A percentile compares a stretch with the other conserved stretches of the same genome.
Conservation (phyloP, 2,888 invertebrate species). For the Maniola hyperantus region DNA sequence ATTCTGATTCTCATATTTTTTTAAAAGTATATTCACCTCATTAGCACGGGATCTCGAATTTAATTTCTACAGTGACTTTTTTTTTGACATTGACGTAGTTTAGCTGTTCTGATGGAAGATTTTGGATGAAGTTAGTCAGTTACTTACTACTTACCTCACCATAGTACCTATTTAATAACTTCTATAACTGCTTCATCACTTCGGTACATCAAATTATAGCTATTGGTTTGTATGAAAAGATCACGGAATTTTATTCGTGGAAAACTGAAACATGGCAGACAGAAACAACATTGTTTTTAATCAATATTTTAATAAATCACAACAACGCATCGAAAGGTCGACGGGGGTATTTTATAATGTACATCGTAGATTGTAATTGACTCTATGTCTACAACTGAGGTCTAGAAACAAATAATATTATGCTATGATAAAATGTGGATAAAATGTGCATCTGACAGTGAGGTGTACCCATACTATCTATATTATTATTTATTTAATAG, state of each 20-base stretch:
- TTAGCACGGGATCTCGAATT: too few species aligned
- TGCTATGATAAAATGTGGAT: conserved; percentile 9
- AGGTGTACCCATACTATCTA: not conserved
- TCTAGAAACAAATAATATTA: conserved; percentile 30
- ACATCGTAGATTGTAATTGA: conserved; percentile 51
- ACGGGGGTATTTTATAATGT: conserved; percentile 31
- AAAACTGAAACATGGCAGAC: not conserved
- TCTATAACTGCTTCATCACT: not conserved
- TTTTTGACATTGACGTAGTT: not conserved
- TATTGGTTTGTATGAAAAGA: not conserved
- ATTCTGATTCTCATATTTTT: too few species aligned
- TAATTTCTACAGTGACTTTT: too few species aligned
- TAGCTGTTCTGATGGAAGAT: not conserved
- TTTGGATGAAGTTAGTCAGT: too few species aligned
- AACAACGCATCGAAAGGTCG: conserved; percentile 30
- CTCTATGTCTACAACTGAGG: conserved; percentile 52
- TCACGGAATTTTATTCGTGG: not conserved
- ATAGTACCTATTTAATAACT: too few species aligned
- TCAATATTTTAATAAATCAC: conserved; percentile 35
- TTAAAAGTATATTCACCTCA: too few species aligned
- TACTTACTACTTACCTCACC: too few species aligned
- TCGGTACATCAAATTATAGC: not conserved
- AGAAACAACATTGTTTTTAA: conserved; percentile 8
- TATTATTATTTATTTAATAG: not conserved
- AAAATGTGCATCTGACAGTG: conserved; percentile 26